Evolutionary conservation across 2,888 invertebrate genomes (phyloP), one percentile per base, ranked within the genome.

Genomic region (Nesidiocoris tenuis): DNA sequence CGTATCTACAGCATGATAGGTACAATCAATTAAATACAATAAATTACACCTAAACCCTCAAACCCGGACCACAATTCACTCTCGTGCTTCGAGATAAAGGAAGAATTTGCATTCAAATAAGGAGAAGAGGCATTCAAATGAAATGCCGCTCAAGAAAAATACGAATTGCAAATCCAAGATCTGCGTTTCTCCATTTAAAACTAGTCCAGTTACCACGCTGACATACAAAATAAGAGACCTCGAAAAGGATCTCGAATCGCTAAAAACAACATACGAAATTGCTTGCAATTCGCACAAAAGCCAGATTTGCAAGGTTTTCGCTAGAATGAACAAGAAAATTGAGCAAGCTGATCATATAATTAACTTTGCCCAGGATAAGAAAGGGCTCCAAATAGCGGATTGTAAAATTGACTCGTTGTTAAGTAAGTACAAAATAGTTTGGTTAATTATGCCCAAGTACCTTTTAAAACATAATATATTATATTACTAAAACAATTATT

Each of bases 81-180:
- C n/a, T n/a, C n/a, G n/a, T n/a, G n/a, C n/a, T n/a, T n/a, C n/a
- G n/a, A n/a, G n/a, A n/a, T 39, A 39, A 39, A 39, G 39, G 39
- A 12, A 3, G 39, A 39, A 39, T 39, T 39, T 39, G 39, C 39
- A 39, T 39, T 7, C 39, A 39, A 39, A 39, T 39, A 39, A 39
- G 39, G 39, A 39, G 39, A 39, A 39, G 39, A 3, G 3, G 3
- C n/a, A n/a, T n/a, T 39, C 39, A 12, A 12, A 39, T 39, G 39
- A 39, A 39, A 39, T 39, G 39, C 39, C 39, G 39, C 12, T 39
- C 39, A 12, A 39, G 39, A 39, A 39, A 39, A 39, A 39, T 39
- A 39, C 39, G 39, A 39, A 39, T 39, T 59, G 59, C 59, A 59
- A 59, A 59, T 59, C 59, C 59, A 59, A 59, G n/a, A 59, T 18